Conservation (phyloP, 1,140 invertebrate species). For the Megalonaias nervosa region DNA sequence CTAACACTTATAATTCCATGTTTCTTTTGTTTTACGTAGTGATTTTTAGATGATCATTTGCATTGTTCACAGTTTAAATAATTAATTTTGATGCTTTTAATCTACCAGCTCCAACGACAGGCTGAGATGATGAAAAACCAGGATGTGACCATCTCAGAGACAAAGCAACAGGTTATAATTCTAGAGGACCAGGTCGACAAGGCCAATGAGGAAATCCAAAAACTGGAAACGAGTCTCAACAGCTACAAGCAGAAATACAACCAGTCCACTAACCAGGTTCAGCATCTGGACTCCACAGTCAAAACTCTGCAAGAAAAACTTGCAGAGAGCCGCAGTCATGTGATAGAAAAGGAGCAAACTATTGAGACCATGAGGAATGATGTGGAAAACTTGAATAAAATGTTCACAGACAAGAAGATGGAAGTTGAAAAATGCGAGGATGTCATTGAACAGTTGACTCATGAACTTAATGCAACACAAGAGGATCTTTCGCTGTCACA, state of each 20-base stretch:
- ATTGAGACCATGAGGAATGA: slow-evolving; percentile 61
- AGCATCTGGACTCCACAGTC: slow-evolving; percentile 31
- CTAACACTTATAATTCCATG: too few species aligned
- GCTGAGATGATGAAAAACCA: slow-evolving; percentile 51
- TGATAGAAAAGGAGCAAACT: slow-evolving; percentile 61
- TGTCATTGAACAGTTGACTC: slow-evolving; percentile 67
- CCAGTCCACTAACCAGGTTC: slow-evolving; percentile 57
- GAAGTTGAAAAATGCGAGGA: slow-evolving; percentile 66
- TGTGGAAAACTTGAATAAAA: slow-evolving; percentile 59
- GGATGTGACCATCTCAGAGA: slow-evolving; percentile 53
- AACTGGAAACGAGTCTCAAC: slow-evolving; percentile 51
- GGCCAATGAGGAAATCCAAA: slow-evolving; percentile 49
- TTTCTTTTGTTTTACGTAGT: too few species aligned
- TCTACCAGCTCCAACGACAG: slow-evolving; percentile 54
- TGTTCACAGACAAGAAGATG: slow-evolving; percentile 57
- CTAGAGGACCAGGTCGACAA: slow-evolving; percentile 59
- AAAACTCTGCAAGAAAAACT: slow-evolving; percentile 60
- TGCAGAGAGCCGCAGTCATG: slow-evolving; percentile 56
- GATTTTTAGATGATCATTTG: too few species aligned
- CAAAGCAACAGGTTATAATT: slow-evolving; percentile 59
- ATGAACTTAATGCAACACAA: slow-evolving; percentile 63
- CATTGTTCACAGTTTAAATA: too few species aligned
- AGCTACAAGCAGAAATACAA: slow-evolving; percentile 64
- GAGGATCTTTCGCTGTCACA: slow-evolving; percentile 61
- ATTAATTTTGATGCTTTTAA: not conserved